These are phyloP conservation scores for Sthenelais limicola DNA, from an alignment of 2,888 invertebrate genomes.

Conservation along the genomic window DNA sequence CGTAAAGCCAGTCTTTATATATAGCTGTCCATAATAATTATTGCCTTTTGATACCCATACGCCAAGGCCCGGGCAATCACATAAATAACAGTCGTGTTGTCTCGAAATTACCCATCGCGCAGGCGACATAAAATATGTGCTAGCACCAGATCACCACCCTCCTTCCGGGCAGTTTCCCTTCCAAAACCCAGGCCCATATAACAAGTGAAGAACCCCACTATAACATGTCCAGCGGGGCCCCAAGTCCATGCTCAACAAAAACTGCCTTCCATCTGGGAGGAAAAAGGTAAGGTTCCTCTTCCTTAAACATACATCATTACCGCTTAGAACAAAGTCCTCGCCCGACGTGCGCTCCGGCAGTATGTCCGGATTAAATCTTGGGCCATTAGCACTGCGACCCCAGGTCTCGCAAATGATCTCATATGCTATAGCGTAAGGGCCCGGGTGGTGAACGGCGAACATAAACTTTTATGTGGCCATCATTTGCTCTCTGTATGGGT, in stretches of 20 bases:
- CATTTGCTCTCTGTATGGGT: too few relatives aligned
- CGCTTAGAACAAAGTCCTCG: too few relatives aligned
- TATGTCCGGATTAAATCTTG: too few relatives aligned
- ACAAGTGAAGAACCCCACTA: not conserved
- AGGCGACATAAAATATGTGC: conserved; percentile 35
- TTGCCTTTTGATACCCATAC: conserved; percentile 39
- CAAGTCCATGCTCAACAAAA: too few relatives aligned
- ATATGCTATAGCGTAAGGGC: not conserved
- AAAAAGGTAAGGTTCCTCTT: too few relatives aligned
- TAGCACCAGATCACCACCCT: conserved; percentile 10
- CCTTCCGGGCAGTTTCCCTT: not conserved
- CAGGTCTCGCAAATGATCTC: not conserved
- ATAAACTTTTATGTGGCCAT: conserved; percentile 35
- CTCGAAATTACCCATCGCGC: conserved; percentile 34
- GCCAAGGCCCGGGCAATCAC: conserved; percentile 37
- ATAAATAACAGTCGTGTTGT: conserved; percentile 35
- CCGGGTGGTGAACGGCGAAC: conserved; percentile 13
- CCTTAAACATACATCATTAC: too few relatives aligned
- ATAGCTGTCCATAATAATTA: conserved; percentile 32
- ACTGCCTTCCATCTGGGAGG: too few relatives aligned
- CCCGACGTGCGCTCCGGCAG: too few relatives aligned
- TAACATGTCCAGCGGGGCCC: not conserved
- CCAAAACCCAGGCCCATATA: not conserved
- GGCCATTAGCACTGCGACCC: not conserved
- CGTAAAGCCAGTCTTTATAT: conserved; percentile 14